These are phyloP conservation scores for Drosophila varians DNA, from an alignment of 1,140 invertebrate species.

Conservation along the genomic window DNA sequence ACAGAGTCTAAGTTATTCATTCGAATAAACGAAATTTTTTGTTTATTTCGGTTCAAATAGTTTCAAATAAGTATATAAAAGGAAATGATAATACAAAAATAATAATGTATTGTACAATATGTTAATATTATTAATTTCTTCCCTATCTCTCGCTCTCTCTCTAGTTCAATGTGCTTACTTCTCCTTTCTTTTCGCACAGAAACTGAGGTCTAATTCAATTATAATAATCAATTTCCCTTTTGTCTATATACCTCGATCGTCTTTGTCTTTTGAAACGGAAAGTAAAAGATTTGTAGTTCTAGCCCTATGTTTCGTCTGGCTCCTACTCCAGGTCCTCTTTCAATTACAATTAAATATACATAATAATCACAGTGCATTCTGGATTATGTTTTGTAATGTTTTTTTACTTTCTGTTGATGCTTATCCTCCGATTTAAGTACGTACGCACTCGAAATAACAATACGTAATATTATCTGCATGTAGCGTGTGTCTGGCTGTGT, in stretches of 20 bases:
- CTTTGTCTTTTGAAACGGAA: slow-evolving; percentile 13
- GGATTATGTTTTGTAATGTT: slow-evolving; percentile 3
- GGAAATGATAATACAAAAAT: slow-evolving; percentile 51
- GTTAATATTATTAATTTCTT: slow-evolving; percentile 46
- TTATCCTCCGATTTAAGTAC: slow-evolving; percentile 61
- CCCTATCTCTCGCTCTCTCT: slow-evolving; percentile 2
- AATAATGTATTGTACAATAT: slow-evolving; percentile 70
- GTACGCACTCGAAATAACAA: slow-evolving; percentile 78
- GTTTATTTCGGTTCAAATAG: slow-evolving; percentile 69
- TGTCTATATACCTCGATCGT: too few species aligned
- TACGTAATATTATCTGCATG: slow-evolving; percentile 52
- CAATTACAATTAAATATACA: slow-evolving; percentile 59
- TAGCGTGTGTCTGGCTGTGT: slow-evolving; percentile 14
- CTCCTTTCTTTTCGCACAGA: slow-evolving; percentile 12
- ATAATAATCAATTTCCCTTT: slow-evolving; percentile 66
- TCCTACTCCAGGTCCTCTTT: neutral
- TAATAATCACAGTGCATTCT: slow-evolving; percentile 73
- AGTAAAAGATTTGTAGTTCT: slow-evolving; percentile 45
- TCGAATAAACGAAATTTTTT: slow-evolving; percentile 68
- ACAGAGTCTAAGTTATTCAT: slow-evolving; percentile 30
- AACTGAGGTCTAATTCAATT: slow-evolving; percentile 47
- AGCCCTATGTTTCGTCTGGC: slow-evolving; percentile 22
- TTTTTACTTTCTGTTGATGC: slow-evolving; percentile 25
- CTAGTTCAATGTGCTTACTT: too few species aligned
- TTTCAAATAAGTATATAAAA: slow-evolving; percentile 56